Evolutionary conservation across 2,888 invertebrate genomes (phyloP).

Genomic region (Nomada hirtipes): DNA sequence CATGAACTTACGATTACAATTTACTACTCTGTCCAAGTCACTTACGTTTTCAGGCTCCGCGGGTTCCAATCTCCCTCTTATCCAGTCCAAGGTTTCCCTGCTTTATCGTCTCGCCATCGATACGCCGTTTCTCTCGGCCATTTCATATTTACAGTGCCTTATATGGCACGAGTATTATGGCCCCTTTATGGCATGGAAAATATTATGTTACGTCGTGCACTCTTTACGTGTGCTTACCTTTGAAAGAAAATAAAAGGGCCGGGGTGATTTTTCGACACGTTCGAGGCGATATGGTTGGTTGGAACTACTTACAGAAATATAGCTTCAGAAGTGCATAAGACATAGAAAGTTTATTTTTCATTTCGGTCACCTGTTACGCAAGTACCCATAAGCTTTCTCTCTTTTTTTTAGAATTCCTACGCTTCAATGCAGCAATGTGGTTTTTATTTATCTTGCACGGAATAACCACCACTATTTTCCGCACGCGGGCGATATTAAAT

Average conservation of each 20-base stretch:
- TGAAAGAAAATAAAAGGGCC: neutral
- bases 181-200: neutral
- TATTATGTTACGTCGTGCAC: neutral
- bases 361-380: neutral
- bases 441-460: no score
- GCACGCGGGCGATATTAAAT: no score
- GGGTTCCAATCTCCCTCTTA: neutral
- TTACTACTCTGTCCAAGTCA: slow-evolving; percentile 52
- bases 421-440: no score
- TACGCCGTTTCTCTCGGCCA: neutral
- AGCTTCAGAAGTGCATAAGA: neutral
- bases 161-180: neutral
- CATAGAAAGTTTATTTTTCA: neutral
- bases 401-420: no score
- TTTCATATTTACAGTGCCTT: neutral
- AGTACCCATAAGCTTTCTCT: no score
- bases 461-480: no score
- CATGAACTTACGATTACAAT: slow-evolving; percentile 65
- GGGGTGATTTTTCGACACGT: neutral
- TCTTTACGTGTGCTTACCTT: neutral
- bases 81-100: neutral
- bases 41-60: slow-evolving; percentile 43
- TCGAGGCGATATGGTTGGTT: neutral
- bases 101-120: slow-evolving; percentile 21
- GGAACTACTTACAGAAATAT: neutral